Conservation (phyloP, 2,113 vertebrate species). For the Vicugna pacos region DNA sequence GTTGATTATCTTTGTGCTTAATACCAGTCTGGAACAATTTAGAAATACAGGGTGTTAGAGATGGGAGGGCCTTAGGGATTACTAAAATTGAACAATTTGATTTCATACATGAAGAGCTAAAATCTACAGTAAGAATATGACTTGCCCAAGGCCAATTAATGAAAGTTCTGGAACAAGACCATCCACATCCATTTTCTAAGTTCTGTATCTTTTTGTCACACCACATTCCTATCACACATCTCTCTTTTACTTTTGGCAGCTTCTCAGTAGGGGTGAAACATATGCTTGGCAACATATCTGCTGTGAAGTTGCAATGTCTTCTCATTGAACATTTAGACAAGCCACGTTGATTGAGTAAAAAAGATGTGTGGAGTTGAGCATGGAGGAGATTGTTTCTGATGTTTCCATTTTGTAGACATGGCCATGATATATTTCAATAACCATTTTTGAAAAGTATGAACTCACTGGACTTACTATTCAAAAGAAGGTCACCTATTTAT, state of each 20-base stretch:
- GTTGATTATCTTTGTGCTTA: background rate
- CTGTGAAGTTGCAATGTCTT: slow-evolving; percentile 4
- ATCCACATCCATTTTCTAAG: background rate
- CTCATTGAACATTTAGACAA: slow-evolving; percentile 11
- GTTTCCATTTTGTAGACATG: slow-evolving; percentile 33
- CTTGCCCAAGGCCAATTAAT: background rate
- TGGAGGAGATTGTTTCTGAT: slow-evolving; percentile 41
- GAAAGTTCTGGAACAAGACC: background rate
- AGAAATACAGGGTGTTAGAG: background rate
- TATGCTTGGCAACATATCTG: slow-evolving; percentile 18
- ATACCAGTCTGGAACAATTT: background rate
- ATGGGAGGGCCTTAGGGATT: background rate
- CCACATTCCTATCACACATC: background rate
- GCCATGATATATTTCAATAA: slow-evolving; percentile 18
- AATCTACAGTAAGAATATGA: background rate
- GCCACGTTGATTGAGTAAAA: slow-evolving; percentile 45
- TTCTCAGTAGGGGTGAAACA: background rate
- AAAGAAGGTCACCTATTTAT: background rate
- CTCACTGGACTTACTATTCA: slow-evolving; percentile 15
- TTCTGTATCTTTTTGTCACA: background rate
- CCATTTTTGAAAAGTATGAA: slow-evolving; percentile 50
- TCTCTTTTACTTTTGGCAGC: background rate
- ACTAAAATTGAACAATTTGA: background rate
- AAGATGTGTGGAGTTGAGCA: background rate
- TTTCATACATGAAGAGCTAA: background rate